phyloP scores from a whole-genome alignment of 2,888 invertebrate species.

The Monoplex corrugatus region DNA sequence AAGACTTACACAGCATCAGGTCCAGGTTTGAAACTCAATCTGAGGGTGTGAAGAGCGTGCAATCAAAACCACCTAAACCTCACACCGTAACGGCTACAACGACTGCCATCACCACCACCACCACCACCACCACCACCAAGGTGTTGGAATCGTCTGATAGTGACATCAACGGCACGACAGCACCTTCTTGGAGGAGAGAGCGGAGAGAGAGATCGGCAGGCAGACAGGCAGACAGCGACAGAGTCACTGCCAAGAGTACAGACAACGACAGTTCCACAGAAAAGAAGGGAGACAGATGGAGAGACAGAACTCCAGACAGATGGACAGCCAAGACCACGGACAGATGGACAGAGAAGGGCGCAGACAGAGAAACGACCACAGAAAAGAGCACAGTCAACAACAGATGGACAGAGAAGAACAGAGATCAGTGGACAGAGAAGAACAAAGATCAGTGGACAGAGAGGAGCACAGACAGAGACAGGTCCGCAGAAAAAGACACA shows the following conservation, averaged over 20 bases:
- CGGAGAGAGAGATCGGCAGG: neutral
- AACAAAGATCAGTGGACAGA: no score
- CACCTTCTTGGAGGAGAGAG: constrained; percentile 2
- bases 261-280: no score
- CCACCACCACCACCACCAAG: constrained; percentile 23
- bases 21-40: constrained; percentile 35
- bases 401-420: no score
- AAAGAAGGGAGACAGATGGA: no score
- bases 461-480: no score
- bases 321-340: no score
- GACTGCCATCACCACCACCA: neutral
- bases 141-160: neutral
- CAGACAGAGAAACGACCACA: no score
- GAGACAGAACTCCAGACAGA: no score
- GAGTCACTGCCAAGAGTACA: neutral
- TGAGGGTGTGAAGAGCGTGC: neutral
- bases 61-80: neutral
- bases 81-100: neutral
- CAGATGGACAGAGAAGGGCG: no score
- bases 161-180: neutral
- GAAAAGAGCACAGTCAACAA: no score
- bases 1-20: constrained; percentile 28
- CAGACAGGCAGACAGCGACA: neutral
- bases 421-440: no score
- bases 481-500: no score